Percentiles rank a stretch among this genome's conserved stretches.
Conservation (phyloP, 2,113 vertebrate genomes). For the Promerops cafer region DNA sequence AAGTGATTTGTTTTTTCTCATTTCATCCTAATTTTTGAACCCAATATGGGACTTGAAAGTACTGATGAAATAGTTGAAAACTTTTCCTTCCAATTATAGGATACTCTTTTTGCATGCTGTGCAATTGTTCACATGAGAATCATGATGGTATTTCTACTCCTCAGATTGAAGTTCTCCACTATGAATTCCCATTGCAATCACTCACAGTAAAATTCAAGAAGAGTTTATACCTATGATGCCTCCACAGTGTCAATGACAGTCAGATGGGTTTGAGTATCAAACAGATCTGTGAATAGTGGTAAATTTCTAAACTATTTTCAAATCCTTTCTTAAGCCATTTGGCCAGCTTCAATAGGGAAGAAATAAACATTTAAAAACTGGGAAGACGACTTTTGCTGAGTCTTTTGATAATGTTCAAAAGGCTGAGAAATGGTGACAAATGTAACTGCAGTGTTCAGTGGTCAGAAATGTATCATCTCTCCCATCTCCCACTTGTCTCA, state of each 20-base stretch:
- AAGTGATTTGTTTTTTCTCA: background rate
- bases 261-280: background rate
- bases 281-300: background rate
- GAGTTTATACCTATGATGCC: background rate
- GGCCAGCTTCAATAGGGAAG: background rate
- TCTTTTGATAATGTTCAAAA: background rate
- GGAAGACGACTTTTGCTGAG: accelerated
- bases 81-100: background rate
- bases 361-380: background rate
- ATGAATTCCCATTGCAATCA: background rate
- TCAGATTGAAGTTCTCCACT: background rate
- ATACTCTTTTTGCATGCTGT: background rate
- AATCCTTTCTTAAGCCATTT: background rate
- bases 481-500: background rate
- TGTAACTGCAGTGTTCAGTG: background rate
- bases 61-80: background rate
- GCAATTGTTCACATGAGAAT: background rate
- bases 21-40: background rate
- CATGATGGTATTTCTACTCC: background rate
- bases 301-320: background rate
- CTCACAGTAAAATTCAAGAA: background rate
- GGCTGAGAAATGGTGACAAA: background rate
- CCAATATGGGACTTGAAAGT: background rate
- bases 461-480: background rate
- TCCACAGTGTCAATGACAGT: background rate